Evolutionary conservation across 2,888 invertebrate species (phyloP), one percentile per base, ranked within the genome.

Genomic region (Andrena bucephala): DNA sequence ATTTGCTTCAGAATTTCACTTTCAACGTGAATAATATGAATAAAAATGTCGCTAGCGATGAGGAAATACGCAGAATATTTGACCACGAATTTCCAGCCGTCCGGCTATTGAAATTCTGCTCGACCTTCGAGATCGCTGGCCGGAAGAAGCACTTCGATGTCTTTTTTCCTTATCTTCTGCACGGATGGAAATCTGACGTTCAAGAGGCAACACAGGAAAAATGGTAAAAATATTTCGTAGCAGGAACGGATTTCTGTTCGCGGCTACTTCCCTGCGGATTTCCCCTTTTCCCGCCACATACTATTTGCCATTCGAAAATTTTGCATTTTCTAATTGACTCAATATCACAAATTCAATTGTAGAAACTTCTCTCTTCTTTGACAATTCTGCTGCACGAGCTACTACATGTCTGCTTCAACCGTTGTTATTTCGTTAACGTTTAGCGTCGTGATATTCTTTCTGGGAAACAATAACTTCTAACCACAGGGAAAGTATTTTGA

Each of bases 91-190:
- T 65, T 80, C 63, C 76, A 48, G 65, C 71, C 52, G 77, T 79
- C 57, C 16, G 50, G 77, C 50, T 79, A 83, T 83, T 73, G 81
- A 83, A 83, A 71, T 74, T 77, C 77, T 77, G 29, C 77, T 81
- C 74, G 42, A 75, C 68, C 77, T 63, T 77, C 66, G 57, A 70
- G 71, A 71, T 76, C 76, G 50, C 33, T 87, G 83, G 83, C 79
- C 85, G 84, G 78, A 83, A 76, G 70, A 52, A 60, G 31, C 24
- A 67, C 59, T 66, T 42, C 72, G 54, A 16, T 24, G 69, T 72
- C 67, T 60, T 42, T 76, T 77, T 83, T 69, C 31, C 66, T 65
- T 59, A 20, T 54, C 67, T 74, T 50, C 50, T 48, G 67, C 67
- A 27, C 60, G 67, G 59, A 20, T 66, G 81, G 42, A 77, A 77